Base-by-base conservation (phyloP, 2,888 invertebrate genomes). In the Iselma pallidipennis region DNA sequence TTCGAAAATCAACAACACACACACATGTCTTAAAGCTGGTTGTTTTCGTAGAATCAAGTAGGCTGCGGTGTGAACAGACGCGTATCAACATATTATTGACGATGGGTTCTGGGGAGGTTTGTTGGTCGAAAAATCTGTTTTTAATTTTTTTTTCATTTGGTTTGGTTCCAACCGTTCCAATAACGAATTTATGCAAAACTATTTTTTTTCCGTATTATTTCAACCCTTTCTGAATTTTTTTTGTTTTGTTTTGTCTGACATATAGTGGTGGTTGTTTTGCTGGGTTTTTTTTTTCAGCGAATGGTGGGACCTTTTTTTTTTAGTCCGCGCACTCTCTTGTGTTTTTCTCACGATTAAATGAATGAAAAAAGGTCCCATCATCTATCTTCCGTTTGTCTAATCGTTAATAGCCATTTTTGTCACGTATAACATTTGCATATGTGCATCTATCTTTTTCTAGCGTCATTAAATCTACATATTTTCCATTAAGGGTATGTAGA, bases 321-420 rank as follows among this genome's bases (percentile, higher is more conserved):
- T 61, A 26, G 7, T 51, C 12, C 14, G 26, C 55, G 51, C 59
- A 59, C 19, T n/a, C 25, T 51, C 45, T 31, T 33, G 19, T 49
- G 49, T 45, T 59, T 63, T 72, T 74, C 74, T 74, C 74, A 74
- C 74, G 72, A 67, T 59, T 45, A 50, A 61, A 63, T 67, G 65
- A 66, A 67, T 63, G 64, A 66, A 64, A 63, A 66, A 68, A 61
- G 66, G 66, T 26, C 51, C 63, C 66, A 71, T 72, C 73, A 74
- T 74, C 72, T 71, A 73, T 74, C 74, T 71, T 69, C 61, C 70
- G 57, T 71, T 71, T 71, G 71, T 72, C 72, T 72, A 70, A 65
- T 69, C 63, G 66, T 69, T 75, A 75, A 75, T 75, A 73, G 70
- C 67, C 73, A 72, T 73, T 70, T 73, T 69, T 71, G 70, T 71